phyloP scores from a whole-genome alignment of 2,888 invertebrate species.

The Ectobius pallidus region DNA sequence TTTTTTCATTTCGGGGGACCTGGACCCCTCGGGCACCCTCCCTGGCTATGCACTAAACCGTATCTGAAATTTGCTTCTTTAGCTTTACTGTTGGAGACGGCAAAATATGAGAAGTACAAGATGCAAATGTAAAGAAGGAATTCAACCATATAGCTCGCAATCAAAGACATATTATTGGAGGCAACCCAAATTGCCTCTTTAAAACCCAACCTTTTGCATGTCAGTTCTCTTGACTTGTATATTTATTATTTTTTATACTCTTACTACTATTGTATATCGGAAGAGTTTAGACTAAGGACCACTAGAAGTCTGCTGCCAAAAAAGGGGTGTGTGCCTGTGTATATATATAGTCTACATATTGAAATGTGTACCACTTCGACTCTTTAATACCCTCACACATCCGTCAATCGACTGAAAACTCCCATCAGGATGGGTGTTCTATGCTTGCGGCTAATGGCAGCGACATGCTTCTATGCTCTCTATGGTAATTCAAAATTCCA shows the following conservation, averaged over 20 bases:
- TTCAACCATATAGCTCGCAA: background rate
- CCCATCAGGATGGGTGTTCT: background rate
- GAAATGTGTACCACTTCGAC: background rate
- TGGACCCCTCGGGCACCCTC: too few species aligned
- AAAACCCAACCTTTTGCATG: constrained; percentile 37
- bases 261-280: background rate
- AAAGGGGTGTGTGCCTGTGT: background rate
- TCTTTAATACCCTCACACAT: constrained; percentile 2
- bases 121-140: too few species aligned
- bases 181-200: constrained; percentile 18
- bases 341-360: background rate
- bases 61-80: too few species aligned
- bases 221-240: background rate
- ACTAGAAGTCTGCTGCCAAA: background rate
- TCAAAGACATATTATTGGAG: constrained; percentile 21
- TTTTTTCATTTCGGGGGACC: too few species aligned
- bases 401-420: background rate
- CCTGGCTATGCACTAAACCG: too few species aligned
- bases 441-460: constrained; percentile 1
- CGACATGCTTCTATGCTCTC: constrained; percentile 9
- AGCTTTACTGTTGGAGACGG: too few species aligned
- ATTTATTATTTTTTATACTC: background rate
- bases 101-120: too few species aligned
- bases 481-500: constrained; percentile 4
- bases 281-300: background rate